A percentile compares a stretch with the other conserved stretches of the same genome.
phyloP scores from a whole-genome alignment of 2,113 vertebrate genomes.

The Mugil cephalus region DNA sequence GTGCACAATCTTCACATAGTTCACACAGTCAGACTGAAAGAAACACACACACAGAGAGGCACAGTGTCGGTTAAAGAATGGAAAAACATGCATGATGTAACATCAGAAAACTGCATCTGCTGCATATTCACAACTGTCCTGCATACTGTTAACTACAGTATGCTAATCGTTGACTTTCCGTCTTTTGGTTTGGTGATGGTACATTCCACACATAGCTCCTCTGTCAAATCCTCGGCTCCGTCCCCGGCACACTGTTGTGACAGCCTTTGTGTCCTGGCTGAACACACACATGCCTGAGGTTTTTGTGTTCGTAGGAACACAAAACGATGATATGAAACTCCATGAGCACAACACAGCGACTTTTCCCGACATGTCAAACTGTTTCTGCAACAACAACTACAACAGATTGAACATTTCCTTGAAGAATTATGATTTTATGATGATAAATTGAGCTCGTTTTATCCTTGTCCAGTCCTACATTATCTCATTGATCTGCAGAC shows the following conservation, averaged over 20 bases:
- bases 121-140: not conserved
- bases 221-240: constrained; percentile 13
- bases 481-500: too few species aligned
- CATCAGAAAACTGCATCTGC: too few species aligned
- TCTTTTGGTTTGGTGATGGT: constrained; percentile 42
- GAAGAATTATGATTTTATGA: not conserved
- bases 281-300: constrained; percentile 28
- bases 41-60: constrained; percentile 21
- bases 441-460: too few species aligned
- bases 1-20: constrained; percentile 96
- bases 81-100: too few species aligned
- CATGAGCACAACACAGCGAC: not conserved
- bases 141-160: not conserved
- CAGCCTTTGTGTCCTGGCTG: constrained; percentile 38
- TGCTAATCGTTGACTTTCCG: constrained; percentile 3
- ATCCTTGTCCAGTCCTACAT: too few species aligned
- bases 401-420: not conserved
- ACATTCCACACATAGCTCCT: constrained; percentile 73
- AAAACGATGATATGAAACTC: not conserved
- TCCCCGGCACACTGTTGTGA: constrained; percentile 42
- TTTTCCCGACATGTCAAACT: not conserved
- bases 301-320: not conserved
- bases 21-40: constrained; percentile 93
- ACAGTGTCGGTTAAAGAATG: not conserved
- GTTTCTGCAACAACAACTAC: too few species aligned